A percentile compares a stretch with the other conserved stretches of the same genome.
Conservation (phyloP, 2,888 invertebrate species). For the Ramazzottius varieornatus region DNA sequence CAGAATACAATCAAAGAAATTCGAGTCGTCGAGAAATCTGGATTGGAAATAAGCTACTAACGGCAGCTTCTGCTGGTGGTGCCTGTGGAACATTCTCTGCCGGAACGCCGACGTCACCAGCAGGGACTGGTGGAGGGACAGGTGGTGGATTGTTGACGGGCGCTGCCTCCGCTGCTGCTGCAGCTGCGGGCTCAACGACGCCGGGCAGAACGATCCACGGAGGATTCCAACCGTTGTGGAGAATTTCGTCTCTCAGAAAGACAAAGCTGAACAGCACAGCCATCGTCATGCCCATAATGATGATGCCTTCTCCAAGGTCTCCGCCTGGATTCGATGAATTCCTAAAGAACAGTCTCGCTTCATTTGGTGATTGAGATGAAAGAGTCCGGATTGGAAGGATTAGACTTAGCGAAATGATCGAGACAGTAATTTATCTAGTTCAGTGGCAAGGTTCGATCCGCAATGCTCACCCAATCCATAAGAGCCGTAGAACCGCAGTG, state of each 20-base stretch:
- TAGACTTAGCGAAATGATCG: no score
- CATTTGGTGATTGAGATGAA: no score
- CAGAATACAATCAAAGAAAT: no score
- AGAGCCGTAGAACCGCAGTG: background rate
- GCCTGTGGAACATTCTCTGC: background rate
- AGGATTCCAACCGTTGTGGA: slow-evolving; percentile 2
- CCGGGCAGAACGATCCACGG: background rate
- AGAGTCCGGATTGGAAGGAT: no score
- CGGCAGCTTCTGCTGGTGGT: no score
- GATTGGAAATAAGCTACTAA: no score
- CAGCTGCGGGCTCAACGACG: background rate
- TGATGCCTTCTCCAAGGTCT: background rate
- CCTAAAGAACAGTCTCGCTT: background rate
- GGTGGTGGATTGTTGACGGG: background rate
- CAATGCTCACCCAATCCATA: slow-evolving; percentile 1
- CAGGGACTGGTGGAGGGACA: background rate
- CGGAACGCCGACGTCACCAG: background rate
- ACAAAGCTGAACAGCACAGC: background rate
- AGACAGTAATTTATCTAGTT: no score
- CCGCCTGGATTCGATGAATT: background rate
- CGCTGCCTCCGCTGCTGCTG: background rate
- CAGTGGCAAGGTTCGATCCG: no score
- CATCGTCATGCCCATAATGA: slow-evolving; percentile 3
- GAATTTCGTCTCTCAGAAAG: background rate
- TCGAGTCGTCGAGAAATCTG: no score